A percentile compares a stretch with the other conserved stretches of the same genome.
Evolutionary conservation across 2,797 vertebrate species (phyloP).

Genomic region (Lerista edwardsae): DNA sequence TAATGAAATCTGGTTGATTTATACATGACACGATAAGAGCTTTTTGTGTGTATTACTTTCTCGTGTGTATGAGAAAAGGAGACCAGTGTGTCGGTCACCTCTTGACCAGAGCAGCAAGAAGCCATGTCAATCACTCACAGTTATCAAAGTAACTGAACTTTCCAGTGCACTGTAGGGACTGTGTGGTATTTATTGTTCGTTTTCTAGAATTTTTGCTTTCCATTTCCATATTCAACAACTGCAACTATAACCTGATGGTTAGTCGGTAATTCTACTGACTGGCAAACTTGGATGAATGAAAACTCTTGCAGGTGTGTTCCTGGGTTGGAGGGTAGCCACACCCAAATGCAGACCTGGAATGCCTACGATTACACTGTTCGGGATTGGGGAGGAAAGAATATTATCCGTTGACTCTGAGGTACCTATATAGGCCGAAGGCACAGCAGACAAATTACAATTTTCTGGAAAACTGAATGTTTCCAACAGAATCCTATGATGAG

Average conservation of each 20-base stretch:
- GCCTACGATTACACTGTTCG: too few relatives aligned
- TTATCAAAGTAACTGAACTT: neutral
- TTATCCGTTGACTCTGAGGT: too few relatives aligned
- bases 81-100: neutral
- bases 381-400: too few relatives aligned
- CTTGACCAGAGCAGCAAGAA: neutral
- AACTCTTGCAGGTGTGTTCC: too few relatives aligned
- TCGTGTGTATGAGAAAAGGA: slow-evolving; percentile 9
- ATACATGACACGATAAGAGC: neutral
- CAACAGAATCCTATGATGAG: too few relatives aligned
- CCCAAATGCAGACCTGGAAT: neutral
- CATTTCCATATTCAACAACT: neutral
- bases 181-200: neutral
- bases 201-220: neutral
- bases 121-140: neutral
- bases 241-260: neutral
- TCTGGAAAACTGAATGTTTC: too few relatives aligned
- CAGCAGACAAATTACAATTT: too few relatives aligned
- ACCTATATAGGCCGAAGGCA: too few relatives aligned
- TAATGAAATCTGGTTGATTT: slow-evolving; percentile 15
- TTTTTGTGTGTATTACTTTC: slow-evolving; percentile 3
- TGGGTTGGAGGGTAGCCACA: neutral
- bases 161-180: neutral
- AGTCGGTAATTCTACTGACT: neutral
- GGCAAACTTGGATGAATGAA: neutral